Evolutionary conservation across 2,888 invertebrate genomes (phyloP), one percentile per base, ranked within the genome.

Genomic region (Plutella xylostella): DNA sequence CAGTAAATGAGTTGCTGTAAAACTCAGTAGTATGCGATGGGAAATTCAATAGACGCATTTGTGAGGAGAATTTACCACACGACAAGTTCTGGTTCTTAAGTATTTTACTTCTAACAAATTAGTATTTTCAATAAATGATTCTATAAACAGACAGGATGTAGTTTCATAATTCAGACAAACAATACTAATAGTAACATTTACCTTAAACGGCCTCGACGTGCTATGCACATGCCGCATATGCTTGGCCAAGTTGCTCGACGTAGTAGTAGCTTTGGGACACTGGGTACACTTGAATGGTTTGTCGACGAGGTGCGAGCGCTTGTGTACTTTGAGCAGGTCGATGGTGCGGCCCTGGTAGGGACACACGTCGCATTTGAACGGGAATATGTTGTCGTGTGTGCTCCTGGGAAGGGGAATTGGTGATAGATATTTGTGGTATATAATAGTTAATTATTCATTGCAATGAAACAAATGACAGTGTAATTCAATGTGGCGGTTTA

Each of bases 231-330:
- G 37, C 17, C 35, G 19, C 19, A 44, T 35, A 28, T 48, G 51
- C 28, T 42, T 47, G 19, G 48, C 17, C 22, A 52, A 46, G 33
- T 50, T 49, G 47, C 48, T 51, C 17, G 48, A 42, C 31, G 55
- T 49, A 33, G 48, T 44, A 18, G 48, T 44, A 33, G 48, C 47
- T 51, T 52, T 50, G 19, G 49, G 40, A 31, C 48, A 48, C 18
- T 40, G 42, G 1, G 34, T 19, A 19, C 48, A 48, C 12, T 42
- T 43, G 43, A 43, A 43, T 2, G 48, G 48, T 37, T 48, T 48
- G 37, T 48, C 48, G 5, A 43, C 14, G 17, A 48, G 19, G 30
- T 48, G 48, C 11, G 40, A 39, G 4, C 45, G 33, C 35, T 43
- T 43, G 41, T 48, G 48, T 3, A 43, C 41, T 9, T 42, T 22